A percentile compares a stretch with the other conserved stretches of the same genome.
Evolutionary conservation across 2,113 vertebrate species (phyloP).

Genomic region (Syngnathoides biaculeatus): DNA sequence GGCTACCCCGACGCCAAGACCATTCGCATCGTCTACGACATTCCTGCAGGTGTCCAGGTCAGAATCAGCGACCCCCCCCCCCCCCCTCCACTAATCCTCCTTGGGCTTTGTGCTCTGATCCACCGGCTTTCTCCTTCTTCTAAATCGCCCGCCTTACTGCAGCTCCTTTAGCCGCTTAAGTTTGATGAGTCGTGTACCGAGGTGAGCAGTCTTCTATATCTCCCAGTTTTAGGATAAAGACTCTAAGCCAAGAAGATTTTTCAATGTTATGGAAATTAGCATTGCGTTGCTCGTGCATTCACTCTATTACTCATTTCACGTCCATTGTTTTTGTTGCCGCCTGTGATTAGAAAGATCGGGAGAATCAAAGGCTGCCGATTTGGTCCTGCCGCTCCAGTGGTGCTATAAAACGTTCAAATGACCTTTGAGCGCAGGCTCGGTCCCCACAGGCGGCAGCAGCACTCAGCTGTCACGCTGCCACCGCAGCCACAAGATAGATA

Average conservation of each 20-base stretch:
- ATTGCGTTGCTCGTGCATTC: background rate
- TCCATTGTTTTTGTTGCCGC: conserved; percentile 7
- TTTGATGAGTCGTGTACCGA: conserved; percentile 21
- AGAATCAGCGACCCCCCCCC: conserved; percentile 14
- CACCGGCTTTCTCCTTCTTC: conserved; percentile 17
- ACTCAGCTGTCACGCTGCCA: conserved; percentile 28
- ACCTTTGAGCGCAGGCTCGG: conserved; percentile 40
- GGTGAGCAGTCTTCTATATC: conserved; percentile 13
- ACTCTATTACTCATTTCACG: background rate
- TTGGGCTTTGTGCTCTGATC: conserved; percentile 21
- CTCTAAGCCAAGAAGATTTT: background rate
- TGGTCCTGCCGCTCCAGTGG: conserved; percentile 40
- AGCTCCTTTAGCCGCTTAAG: conserved; percentile 41
- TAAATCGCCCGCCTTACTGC: conserved; percentile 24
- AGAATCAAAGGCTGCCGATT: conserved; percentile 29
- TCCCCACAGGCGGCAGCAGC: conserved; percentile 25
- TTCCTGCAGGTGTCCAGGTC: conserved; percentile 93
- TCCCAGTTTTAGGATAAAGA: background rate
- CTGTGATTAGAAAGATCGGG: background rate
- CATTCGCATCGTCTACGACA: conserved; percentile 94
- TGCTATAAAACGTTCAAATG: conserved; percentile 57
- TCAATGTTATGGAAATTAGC: background rate
- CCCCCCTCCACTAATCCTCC: conserved; percentile 19
- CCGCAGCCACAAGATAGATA: conserved; percentile 19
- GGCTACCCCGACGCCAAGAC: conserved; percentile 86